These are phyloP conservation scores for Drosophila paranaensis DNA, from an alignment of 2,888 invertebrate genomes.

Conservation along the genomic window DNA sequence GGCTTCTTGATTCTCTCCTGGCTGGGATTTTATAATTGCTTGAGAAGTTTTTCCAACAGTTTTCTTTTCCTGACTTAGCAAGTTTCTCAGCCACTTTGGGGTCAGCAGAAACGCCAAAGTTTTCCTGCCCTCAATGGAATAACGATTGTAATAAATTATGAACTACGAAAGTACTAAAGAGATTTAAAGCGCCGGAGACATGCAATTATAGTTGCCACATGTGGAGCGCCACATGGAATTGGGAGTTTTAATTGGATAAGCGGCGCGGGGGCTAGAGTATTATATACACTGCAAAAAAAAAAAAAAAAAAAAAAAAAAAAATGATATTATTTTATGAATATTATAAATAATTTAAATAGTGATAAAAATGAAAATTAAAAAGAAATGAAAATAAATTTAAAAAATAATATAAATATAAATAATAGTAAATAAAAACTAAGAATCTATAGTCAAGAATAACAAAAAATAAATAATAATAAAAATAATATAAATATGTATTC, in stretches of 20 bases:
- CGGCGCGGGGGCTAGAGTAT: conserved; percentile 13
- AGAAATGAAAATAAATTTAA: no score
- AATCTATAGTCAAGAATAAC: not conserved
- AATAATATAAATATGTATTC: not conserved
- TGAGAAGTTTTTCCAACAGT: conserved; percentile 47
- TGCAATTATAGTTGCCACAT: conserved; percentile 73
- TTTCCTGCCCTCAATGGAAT: conserved; percentile 40
- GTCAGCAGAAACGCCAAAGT: conserved; percentile 61
- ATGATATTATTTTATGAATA: not conserved
- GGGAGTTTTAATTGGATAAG: conserved; percentile 58
- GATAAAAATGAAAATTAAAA: no score
- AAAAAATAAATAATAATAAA: not conserved
- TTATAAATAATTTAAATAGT: no score
- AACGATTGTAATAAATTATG: conserved; percentile 74
- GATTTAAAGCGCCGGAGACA: conserved; percentile 55
- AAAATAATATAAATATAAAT: not conserved
- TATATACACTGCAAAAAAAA: not conserved
- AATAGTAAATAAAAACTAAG: not conserved
- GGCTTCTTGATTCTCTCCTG: conserved; percentile 23
- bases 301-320: not conserved
- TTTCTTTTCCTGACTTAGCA: conserved; percentile 47
- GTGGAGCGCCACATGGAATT: conserved; percentile 45
- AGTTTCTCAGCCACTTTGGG: conserved; percentile 57
- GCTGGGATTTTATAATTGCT: conserved; percentile 71
- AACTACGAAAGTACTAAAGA: conserved; percentile 36